Base-by-base conservation (phyloP, 2,888 invertebrate genomes). In the Lepidochitona cinerea region DNA sequence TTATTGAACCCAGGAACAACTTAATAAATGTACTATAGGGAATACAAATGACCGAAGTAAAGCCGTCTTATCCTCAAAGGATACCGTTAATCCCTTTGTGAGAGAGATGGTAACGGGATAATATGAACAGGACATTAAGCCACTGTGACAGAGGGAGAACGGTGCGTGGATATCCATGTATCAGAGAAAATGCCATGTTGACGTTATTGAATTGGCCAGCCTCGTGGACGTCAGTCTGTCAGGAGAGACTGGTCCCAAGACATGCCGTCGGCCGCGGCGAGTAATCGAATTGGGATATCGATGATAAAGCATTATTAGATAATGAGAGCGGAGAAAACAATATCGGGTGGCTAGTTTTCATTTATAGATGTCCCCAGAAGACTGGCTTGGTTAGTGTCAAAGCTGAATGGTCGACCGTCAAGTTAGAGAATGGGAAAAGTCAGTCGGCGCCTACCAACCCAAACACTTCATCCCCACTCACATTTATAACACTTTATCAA, bases 291-390 rank as follows among this genome's bases (percentile, higher is more conserved):
- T 59, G 23, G 23, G 59, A 29, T 59, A 59, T 59, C 59, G 59
- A 59, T 59, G 59, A 59, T 59, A 59, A 14, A 59, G 59, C 59
- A 59, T 59, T 59, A 59, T 59, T 59, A 59, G 59, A 59, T 59
- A 59, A 59, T 59, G 59, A 59, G 59, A 59, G 32, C 23, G 29
- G 29, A 14, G 59, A 59, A 59, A 59, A 59, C 59, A 59, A 59
- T 59, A 59, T 59, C 59, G 59, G 26, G 14, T 59, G 59, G 59
- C 29, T 59, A 59, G 59, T 59, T 32, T 23, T 59, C 59, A 59
- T 59, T 59, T 59, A 14, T 23, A 23, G 59, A 26, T 59, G 59
- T 59, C 59, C 59, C 59, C 59, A 29, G 32, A 59, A 59, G 59
- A 59, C 59, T 18, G 59, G 18, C 59, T 59, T 59, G 59, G 59